Evolutionary conservation across 2,113 vertebrate genomes (phyloP).

Genomic region (Poicephalus meyeri): DNA sequence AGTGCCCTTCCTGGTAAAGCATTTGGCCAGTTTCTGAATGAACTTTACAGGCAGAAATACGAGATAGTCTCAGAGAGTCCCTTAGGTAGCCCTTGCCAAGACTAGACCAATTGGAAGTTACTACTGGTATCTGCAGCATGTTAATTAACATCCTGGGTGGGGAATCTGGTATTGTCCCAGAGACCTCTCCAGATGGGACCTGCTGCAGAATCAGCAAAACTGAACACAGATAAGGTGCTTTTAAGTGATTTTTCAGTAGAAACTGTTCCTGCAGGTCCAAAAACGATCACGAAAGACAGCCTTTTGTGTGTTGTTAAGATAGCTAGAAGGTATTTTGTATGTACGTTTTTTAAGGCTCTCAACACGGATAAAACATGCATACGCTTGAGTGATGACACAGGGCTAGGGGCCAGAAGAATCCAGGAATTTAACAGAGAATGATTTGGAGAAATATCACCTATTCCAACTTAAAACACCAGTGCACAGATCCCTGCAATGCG

Average conservation of each 20-base stretch:
- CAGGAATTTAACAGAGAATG: not conserved
- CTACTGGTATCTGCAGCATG: not conserved
- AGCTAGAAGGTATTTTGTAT: not conserved
- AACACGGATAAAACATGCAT: not conserved
- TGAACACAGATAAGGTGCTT: not conserved
- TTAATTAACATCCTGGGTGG: not conserved
- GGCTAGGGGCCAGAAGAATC: not conserved
- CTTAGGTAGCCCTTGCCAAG: not conserved
- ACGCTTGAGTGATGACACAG: not conserved
- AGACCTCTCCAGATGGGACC: not conserved
- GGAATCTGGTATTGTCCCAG: not conserved
- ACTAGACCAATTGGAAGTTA: not conserved
- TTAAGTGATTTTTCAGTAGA: not conserved
- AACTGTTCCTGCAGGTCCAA: not conserved
- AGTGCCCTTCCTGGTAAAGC: not conserved
- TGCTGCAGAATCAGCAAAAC: not conserved
- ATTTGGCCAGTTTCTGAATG: not conserved
- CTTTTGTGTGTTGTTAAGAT: not conserved
- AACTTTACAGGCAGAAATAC: not conserved
- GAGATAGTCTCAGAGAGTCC: not conserved
- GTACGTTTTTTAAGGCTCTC: not conserved
- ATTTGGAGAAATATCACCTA: not conserved
- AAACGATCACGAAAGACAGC: fast-evolving
- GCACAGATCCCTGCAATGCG: not conserved
- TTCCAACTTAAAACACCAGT: not conserved